Evolutionary conservation across 2,113 vertebrate genomes (phyloP), one percentile per base, ranked within the genome.

Genomic region (Eurystomus gularis): DNA sequence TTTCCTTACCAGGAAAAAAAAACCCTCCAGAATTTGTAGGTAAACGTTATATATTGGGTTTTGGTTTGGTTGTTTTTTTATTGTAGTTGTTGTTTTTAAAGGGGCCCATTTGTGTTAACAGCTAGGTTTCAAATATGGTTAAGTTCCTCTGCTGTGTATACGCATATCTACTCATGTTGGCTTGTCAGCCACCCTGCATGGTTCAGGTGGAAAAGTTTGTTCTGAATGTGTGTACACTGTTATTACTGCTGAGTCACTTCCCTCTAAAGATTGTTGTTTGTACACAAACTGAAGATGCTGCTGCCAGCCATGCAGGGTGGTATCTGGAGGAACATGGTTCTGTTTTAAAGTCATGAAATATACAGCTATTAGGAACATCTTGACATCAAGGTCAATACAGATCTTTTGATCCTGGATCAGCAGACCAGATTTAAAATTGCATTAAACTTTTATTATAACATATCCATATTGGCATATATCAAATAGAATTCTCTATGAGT

Each of bases 391-490:
- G 46, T 14, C 21, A 66, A 42, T 14, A 75, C 19, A 76, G 48
- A 51, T 71, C 57, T 93, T 93, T 70, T 94, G 79, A 94, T 94
- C 69, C 28, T 40, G 42, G n/a, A 88, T 92, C 76, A 92, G 60
- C 71, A 90, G 72, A 73, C 21, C 46, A 48, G 66, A 66, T 88
- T 92, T 92, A 92, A 94, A 92, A 52, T 44, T 11, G 16, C 82
- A 78, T 95, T 77, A 90, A 95, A 62, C 13, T 88, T 97, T 81
- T 83, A 90, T 86, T 83, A 61, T 57, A 82, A 95, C 40, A 77
- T 86, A 86, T 29, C 40, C 71, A 80, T 86, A 73, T 16, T 73
- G 66, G 39, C 91, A 86, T 86, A 62, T 68, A 93, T 83, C 40
- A 95, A 80, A 92, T n/a, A 62, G 76, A 93, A 96, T 93, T 85